A percentile compares a stretch with the other conserved stretches of the same genome.
phyloP scores from a whole-genome alignment of 92 coral and sea anemone species.

The Chrysogorgia sp. region DNA sequence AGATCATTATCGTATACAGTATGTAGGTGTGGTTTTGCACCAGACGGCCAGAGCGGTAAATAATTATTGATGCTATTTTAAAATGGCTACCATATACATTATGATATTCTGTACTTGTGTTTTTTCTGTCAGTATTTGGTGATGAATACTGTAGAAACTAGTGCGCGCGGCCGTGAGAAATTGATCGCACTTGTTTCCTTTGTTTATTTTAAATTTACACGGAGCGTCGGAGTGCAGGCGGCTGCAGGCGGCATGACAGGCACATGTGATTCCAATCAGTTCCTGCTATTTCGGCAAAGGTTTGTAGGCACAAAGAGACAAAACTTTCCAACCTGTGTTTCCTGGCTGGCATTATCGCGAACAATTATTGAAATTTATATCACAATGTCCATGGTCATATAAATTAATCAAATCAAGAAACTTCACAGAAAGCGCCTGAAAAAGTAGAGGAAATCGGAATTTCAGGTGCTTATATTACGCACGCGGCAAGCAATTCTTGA shows the following conservation, averaged over 20 bases:
- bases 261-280: conserved; percentile 39
- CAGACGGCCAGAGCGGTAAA: not conserved
- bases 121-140: not conserved
- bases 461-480: conserved; percentile 20
- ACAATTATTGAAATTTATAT: not conserved
- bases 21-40: not conserved
- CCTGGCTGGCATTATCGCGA: not conserved
- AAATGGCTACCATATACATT: not conserved
- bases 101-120: not conserved
- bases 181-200: not conserved
- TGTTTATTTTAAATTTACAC: not conserved
- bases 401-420: not conserved
- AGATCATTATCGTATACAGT: conserved; percentile 17
- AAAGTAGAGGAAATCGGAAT: not conserved
- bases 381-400: not conserved
- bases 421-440: not conserved
- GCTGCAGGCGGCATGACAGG: conserved; percentile 26
- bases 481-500: conserved; percentile 10
- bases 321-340: not conserved
- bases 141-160: too few relatives aligned
- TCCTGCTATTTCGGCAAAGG: not conserved
- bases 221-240: conserved; percentile 8
- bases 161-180: too few relatives aligned
- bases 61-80: not conserved
- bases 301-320: not conserved